A percentile compares a stretch with the other conserved stretches of the same genome.
Conservation (phyloP, 2,113 vertebrate species). For the Nyctereutes procyonoides region DNA sequence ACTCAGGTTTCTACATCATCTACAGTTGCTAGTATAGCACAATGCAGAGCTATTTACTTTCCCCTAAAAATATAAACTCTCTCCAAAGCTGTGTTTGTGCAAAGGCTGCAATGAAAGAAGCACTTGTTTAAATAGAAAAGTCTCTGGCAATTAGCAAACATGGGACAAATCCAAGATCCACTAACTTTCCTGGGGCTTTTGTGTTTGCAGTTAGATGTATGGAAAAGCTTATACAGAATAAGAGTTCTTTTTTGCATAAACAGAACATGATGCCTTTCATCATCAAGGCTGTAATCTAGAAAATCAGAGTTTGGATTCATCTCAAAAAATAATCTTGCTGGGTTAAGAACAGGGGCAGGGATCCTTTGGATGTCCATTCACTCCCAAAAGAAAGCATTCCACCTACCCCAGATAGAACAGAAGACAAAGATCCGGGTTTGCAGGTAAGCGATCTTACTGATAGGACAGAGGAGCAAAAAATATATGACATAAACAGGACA, state of each 20-base stretch:
- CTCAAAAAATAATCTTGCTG: background rate
- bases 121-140: constrained; percentile 77
- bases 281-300: background rate
- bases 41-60: constrained; percentile 69
- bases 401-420: background rate
- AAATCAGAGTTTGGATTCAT: constrained; percentile 33
- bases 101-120: constrained; percentile 68
- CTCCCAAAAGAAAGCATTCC: background rate
- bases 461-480: background rate
- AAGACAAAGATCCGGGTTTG: constrained; percentile 1
- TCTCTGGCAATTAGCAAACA: constrained; percentile 77
- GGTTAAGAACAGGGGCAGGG: background rate
- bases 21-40: constrained; percentile 7
- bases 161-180: constrained; percentile 67
- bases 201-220: constrained; percentile 65
- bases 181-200: constrained; percentile 59
- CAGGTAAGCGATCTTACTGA: background rate
- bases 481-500: background rate
- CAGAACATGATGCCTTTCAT: background rate
- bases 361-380: constrained; percentile 34
- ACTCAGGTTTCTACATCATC: background rate
- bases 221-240: constrained; percentile 32
- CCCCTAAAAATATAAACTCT: constrained; percentile 75
- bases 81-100: constrained; percentile 71
- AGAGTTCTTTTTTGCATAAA: constrained; percentile 8